Evolutionary conservation across 2,113 vertebrate genomes (phyloP).

Genomic region (Syngnathus scovelli): DNA sequence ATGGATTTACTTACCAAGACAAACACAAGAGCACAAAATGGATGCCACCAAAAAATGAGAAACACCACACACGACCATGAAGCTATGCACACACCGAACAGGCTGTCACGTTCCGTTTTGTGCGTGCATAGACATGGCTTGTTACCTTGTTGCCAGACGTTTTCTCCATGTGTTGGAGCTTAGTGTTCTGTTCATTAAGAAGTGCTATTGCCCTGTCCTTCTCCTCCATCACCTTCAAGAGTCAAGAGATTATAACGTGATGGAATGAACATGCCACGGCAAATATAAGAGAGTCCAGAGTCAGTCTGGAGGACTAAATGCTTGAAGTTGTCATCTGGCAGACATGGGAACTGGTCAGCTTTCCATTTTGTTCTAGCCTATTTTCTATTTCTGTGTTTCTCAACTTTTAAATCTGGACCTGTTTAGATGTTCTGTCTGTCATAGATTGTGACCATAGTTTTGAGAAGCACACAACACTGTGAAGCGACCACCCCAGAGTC

Average conservation of each 20-base stretch:
- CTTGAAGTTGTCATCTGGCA: neutral
- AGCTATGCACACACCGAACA: slow-evolving; percentile 52
- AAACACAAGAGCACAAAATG: slow-evolving; percentile 32
- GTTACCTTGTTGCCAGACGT: slow-evolving; percentile 85
- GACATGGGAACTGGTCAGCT: neutral
- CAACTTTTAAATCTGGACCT: no score
- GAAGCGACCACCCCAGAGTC: no score
- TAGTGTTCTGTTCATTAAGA: slow-evolving; percentile 84
- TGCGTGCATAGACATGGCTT: slow-evolving; percentile 31
- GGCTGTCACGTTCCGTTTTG: slow-evolving; percentile 30
- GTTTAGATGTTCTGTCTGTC: no score
- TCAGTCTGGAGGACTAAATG: neutral
- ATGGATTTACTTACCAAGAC: slow-evolving; percentile 45
- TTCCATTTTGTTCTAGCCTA: neutral
- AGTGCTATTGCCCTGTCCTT: slow-evolving; percentile 84
- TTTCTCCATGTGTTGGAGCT: slow-evolving; percentile 79
- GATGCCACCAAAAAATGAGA: slow-evolving; percentile 30
- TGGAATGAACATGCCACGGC: slow-evolving; percentile 54
- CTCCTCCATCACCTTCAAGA: slow-evolving; percentile 82
- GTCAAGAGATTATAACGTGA: slow-evolving; percentile 74
- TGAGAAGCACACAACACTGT: no score
- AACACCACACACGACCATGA: slow-evolving; percentile 47
- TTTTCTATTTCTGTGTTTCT: neutral
- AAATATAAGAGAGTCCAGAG: slow-evolving; percentile 10
- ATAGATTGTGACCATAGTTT: no score